These are phyloP conservation scores for Macrotis lagotis DNA, from an alignment of 2,113 vertebrate species.

Conservation along the genomic window DNA sequence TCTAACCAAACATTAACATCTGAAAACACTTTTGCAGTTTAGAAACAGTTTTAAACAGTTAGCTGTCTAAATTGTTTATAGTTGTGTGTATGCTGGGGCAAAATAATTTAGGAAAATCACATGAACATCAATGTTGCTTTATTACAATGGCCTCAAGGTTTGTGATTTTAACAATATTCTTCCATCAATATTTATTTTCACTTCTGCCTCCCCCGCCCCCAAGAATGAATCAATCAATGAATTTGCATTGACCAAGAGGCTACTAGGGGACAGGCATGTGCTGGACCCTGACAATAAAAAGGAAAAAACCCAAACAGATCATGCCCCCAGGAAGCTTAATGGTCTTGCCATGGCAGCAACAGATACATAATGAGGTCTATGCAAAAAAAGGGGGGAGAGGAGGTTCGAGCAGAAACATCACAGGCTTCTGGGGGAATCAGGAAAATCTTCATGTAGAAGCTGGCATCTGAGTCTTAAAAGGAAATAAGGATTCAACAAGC, in stretches of 20 bases:
- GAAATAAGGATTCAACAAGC: neutral
- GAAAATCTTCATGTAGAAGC: neutral
- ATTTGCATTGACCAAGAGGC: neutral
- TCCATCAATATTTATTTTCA: slow-evolving; percentile 24
- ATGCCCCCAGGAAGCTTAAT: neutral
- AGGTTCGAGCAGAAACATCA: neutral
- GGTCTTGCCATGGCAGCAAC: neutral
- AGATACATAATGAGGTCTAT: too few relatives aligned
- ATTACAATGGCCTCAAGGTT: slow-evolving; percentile 28
- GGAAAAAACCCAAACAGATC: neutral
- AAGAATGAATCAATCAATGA: neutral
- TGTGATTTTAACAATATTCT: slow-evolving; percentile 14
- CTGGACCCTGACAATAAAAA: neutral
- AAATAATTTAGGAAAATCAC: slow-evolving; percentile 36
- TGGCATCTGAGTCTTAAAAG: neutral
- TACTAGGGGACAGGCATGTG: neutral
- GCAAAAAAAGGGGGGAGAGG: too few relatives aligned
- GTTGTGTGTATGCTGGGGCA: neutral
- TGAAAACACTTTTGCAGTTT: slow-evolving; percentile 33
- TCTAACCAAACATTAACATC: slow-evolving; percentile 33
- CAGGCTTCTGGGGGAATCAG: neutral
- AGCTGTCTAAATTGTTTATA: slow-evolving; percentile 17
- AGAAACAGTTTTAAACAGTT: slow-evolving; percentile 52
- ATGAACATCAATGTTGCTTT: slow-evolving; percentile 5
- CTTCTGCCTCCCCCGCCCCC: neutral